Conservation (phyloP, 2,113 vertebrate genomes). For the Fregata magnificens region DNA sequence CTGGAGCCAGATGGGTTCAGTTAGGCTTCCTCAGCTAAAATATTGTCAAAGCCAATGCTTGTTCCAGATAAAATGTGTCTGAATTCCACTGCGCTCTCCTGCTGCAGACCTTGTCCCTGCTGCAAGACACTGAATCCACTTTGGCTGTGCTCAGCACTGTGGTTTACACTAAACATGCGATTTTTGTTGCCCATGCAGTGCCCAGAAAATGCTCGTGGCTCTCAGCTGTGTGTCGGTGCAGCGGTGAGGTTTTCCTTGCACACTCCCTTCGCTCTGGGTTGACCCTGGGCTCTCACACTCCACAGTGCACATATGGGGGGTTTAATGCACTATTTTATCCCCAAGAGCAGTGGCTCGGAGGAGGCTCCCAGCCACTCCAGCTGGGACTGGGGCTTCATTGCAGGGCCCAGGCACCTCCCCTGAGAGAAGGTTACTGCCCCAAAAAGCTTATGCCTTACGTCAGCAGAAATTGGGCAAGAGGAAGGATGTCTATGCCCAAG, state of each 20-base stretch:
- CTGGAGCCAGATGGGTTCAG: not conserved
- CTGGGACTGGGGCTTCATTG: not conserved
- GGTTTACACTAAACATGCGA: not conserved
- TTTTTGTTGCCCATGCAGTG: not conserved
- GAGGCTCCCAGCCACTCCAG: too few relatives aligned
- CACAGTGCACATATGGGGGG: fast-evolving
- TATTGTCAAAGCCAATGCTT: not conserved
- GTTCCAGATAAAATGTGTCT: not conserved
- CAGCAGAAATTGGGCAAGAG: not conserved
- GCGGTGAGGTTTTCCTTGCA: not conserved
- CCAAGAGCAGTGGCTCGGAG: not conserved
- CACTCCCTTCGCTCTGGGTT: not conserved
- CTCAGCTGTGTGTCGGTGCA: not conserved
- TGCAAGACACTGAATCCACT: not conserved
- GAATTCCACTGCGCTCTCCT: not conserved
- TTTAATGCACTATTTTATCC: not conserved
- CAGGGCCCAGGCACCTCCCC: too few relatives aligned
- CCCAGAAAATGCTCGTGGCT: not conserved
- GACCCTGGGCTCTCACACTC: not conserved
- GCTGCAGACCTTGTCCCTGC: not conserved
- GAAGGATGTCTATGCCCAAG: not conserved
- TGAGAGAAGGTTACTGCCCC: not conserved
- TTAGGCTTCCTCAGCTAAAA: constrained; percentile 17
- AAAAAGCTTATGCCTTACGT: not conserved
- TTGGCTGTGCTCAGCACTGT: not conserved